Evolutionary conservation across 2,113 vertebrate species (phyloP).

Genomic region (Nematolebias whitei): DNA sequence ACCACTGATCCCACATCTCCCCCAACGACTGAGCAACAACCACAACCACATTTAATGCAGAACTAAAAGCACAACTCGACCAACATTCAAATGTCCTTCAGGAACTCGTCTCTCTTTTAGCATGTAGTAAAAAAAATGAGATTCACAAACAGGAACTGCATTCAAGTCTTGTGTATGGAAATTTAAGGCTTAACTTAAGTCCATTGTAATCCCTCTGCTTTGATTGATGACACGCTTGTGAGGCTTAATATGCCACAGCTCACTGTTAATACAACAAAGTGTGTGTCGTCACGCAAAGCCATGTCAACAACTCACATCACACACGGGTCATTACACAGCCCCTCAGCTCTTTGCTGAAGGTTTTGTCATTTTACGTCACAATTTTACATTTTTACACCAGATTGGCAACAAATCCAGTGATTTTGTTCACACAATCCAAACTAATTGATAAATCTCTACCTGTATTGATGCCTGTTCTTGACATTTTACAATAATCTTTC

Average conservation of each 20-base stretch:
- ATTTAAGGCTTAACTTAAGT: conserved; percentile 50
- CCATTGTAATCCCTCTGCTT: conserved; percentile 47
- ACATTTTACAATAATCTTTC: no score
- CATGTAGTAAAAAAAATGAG: not conserved
- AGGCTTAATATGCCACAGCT: conserved; percentile 21
- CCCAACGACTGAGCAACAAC: conserved; percentile 1
- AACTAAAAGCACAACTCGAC: conserved; percentile 3
- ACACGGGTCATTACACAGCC: conserved; percentile 32
- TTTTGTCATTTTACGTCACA: conserved; percentile 22
- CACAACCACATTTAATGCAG: not conserved
- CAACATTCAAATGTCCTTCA: conserved; percentile 11
- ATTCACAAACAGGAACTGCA: conserved; percentile 9
- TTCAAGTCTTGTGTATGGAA: conserved; percentile 41
- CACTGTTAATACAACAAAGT: conserved; percentile 39
- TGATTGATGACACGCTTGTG: conserved; percentile 42
- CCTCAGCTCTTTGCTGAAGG: not conserved
- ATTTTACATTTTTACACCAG: no score
- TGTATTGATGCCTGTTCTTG: no score
- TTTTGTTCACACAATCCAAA: no score
- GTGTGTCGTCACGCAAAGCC: conserved; percentile 5
- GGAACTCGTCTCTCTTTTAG: conserved; percentile 23
- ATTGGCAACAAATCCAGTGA: no score
- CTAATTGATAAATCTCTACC: no score
- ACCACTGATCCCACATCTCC: not conserved
- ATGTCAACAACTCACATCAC: conserved; percentile 22